Conservation (phyloP, 2,888 invertebrate species). For the Lepetodrilus schrolli region DNA sequence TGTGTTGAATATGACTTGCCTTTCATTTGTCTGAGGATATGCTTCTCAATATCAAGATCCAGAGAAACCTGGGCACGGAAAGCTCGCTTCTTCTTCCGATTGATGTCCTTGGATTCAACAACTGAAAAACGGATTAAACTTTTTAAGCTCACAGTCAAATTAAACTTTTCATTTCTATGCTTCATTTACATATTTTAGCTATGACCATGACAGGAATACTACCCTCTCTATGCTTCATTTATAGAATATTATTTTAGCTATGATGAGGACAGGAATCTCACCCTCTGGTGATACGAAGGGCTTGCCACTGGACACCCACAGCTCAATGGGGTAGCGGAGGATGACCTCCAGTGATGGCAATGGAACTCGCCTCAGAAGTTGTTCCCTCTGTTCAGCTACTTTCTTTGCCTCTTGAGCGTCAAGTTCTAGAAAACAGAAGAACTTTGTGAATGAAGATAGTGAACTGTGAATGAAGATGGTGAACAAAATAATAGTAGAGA, state of each 20-base stretch:
- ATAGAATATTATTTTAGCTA: too few species aligned
- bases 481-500: too few species aligned
- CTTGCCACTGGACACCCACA: slow-evolving; percentile 74
- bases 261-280: too few species aligned
- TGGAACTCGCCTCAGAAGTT: slow-evolving; percentile 60
- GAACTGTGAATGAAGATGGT: too few species aligned
- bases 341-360: slow-evolving; percentile 70
- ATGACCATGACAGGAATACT: too few species aligned
- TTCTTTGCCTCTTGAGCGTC: slow-evolving; percentile 59
- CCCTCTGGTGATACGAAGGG: slow-evolving; percentile 72
- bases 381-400: slow-evolving; percentile 51
- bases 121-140: slow-evolving; percentile 45
- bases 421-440: too few species aligned
- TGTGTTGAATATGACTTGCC: slow-evolving; percentile 53
- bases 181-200: not conserved
- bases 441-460: too few species aligned
- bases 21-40: slow-evolving; percentile 73
- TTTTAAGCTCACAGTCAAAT: not conserved
- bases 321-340: slow-evolving; percentile 73
- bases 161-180: not conserved
- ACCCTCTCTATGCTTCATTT: too few species aligned
- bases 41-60: slow-evolving; percentile 74
- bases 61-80: slow-evolving; percentile 70
- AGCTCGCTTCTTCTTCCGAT: slow-evolving; percentile 67
- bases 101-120: slow-evolving; percentile 68